Percentiles rank a stretch among this genome's conserved stretches.
These are phyloP conservation scores for Arctopsyche grandis DNA, from an alignment of 1,140 invertebrate genomes.

Conservation along the genomic window DNA sequence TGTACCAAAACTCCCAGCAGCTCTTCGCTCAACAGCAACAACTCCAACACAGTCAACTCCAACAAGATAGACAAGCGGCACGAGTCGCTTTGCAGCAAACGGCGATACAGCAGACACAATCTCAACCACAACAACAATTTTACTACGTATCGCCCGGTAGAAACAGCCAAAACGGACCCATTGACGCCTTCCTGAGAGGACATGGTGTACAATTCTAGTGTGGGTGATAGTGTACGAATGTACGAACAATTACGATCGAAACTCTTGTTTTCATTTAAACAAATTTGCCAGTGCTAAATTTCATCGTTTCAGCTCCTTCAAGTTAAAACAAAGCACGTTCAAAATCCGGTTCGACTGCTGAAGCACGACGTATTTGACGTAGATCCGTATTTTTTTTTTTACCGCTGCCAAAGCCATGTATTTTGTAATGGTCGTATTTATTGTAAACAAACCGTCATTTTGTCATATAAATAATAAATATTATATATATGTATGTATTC, in stretches of 20 bases:
- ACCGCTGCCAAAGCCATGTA: slow-evolving; percentile 35
- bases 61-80: slow-evolving; percentile 63
- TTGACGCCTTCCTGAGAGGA: slow-evolving; percentile 82
- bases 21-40: slow-evolving; percentile 78
- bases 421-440: slow-evolving; percentile 1
- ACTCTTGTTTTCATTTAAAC: slow-evolving; percentile 13
- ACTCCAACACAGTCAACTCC: slow-evolving; percentile 68
- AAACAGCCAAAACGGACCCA: slow-evolving; percentile 73
- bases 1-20: slow-evolving; percentile 78
- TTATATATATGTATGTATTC: background rate
- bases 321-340: no score
- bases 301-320: no score
- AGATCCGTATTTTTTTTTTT: background rate
- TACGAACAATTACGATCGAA: slow-evolving; percentile 50
- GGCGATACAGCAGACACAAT: slow-evolving; percentile 60
- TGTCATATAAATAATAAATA: background rate
- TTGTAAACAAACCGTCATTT: slow-evolving; percentile 6
- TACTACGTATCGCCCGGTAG: slow-evolving; percentile 72
- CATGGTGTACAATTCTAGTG: slow-evolving; percentile 73
- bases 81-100: slow-evolving; percentile 63
- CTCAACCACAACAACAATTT: slow-evolving; percentile 67
- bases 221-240: slow-evolving; percentile 5
- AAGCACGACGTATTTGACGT: no score
- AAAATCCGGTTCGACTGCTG: no score
- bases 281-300: slow-evolving; percentile 1